phyloP scores from a whole-genome alignment of 2,113 vertebrate genomes.

The Dipodomys merriami region DNA sequence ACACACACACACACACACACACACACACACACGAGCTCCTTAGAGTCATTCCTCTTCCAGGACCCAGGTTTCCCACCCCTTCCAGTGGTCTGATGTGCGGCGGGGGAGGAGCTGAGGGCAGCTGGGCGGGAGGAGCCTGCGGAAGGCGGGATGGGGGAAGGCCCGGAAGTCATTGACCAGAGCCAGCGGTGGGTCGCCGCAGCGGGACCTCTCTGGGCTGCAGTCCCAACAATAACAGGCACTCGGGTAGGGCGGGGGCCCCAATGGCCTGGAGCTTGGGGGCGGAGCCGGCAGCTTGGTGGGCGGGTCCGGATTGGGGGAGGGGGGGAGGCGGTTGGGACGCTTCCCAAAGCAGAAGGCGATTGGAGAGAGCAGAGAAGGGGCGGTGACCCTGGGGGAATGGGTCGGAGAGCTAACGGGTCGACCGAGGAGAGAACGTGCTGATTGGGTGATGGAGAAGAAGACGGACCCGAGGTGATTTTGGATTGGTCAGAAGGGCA shows the following conservation, averaged over 20 bases:
- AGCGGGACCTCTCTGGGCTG: background rate
- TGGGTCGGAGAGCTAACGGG: constrained; percentile 51
- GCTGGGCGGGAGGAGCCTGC: background rate
- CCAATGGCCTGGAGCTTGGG: background rate
- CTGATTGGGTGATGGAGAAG: constrained; percentile 53
- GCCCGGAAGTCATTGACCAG: constrained; percentile 76
- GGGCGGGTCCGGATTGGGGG: constrained; percentile 23
- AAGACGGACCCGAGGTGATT: constrained; percentile 2
- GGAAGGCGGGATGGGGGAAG: background rate
- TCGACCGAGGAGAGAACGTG: background rate
- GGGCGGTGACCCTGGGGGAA: background rate
- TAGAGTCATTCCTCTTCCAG: constrained; percentile 41
- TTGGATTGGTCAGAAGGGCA: constrained; percentile 25
- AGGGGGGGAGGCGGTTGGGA: constrained; percentile 65
- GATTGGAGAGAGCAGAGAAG: constrained; percentile 65
- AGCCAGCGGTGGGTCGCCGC: background rate
- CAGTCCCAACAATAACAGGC: constrained; percentile 78
- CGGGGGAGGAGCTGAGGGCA: constrained; percentile 52
- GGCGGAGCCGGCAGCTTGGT: background rate
- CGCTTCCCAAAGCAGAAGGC: background rate
- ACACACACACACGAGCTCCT: too few species aligned
- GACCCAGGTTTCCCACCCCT: constrained; percentile 64
- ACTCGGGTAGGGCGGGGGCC: constrained; percentile 30
- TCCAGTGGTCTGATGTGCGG: constrained; percentile 62
- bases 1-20: too few species aligned